phyloP scores from a whole-genome alignment of 2,888 invertebrate species.

The Polydrusus cervinus region DNA sequence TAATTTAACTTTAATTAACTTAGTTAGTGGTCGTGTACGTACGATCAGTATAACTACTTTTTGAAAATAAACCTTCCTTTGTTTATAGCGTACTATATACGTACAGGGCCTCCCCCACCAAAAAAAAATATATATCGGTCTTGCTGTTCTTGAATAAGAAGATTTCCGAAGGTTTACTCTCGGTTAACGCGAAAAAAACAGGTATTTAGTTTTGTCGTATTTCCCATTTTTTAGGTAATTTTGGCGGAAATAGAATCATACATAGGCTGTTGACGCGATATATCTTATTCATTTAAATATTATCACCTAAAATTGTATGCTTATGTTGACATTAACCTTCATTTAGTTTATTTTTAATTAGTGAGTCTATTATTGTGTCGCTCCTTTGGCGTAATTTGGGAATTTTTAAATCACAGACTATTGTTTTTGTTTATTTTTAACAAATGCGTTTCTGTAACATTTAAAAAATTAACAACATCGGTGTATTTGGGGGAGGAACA shows the following conservation, averaged over 20 bases:
- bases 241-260: slow-evolving; percentile 34
- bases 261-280: slow-evolving; percentile 12
- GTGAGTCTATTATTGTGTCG: slow-evolving; percentile 6
- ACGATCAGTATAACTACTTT: background rate
- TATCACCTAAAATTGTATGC: slow-evolving; percentile 30
- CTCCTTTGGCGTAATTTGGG: slow-evolving; percentile 25
- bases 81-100: slow-evolving; percentile 23
- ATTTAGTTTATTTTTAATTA: slow-evolving; percentile 28
- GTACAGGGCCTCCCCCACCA: slow-evolving; percentile 12
- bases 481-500: too few species aligned
- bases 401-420: slow-evolving; percentile 8
- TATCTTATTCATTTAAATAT: slow-evolving; percentile 37
- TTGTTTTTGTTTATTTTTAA: too few species aligned
- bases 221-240: slow-evolving; percentile 40
- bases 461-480: background rate
- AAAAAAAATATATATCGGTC: background rate
- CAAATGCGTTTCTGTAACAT: background rate
- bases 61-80: slow-evolving; percentile 9
- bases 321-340: slow-evolving; percentile 41
- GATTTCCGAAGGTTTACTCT: slow-evolving; percentile 41
- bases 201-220: slow-evolving; percentile 35
- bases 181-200: slow-evolving; percentile 31
- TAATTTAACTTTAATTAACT: slow-evolving; percentile 5
- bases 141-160: slow-evolving; percentile 44
- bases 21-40: background rate